Percentiles rank a stretch among this genome's conserved stretches.
These are phyloP conservation scores for Phoebastria nigripes DNA, from an alignment of 2,797 vertebrate genomes.

Conservation along the genomic window DNA sequence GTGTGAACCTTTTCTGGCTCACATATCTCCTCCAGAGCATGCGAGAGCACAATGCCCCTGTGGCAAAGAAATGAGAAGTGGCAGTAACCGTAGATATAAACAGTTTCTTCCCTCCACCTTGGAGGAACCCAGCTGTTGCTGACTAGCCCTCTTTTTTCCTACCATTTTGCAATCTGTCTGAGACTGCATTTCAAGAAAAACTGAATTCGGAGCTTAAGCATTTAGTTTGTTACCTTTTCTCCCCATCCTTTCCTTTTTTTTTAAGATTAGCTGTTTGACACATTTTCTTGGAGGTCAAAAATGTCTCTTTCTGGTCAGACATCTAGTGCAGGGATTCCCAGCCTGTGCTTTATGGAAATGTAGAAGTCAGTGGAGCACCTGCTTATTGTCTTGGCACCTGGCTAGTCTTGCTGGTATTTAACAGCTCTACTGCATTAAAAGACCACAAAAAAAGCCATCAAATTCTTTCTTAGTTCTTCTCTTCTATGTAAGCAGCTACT, in stretches of 20 bases:
- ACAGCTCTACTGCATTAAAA: not conserved
- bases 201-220: not conserved
- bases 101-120: not conserved
- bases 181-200: not conserved
- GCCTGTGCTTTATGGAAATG: not conserved
- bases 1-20: not conserved
- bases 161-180: not conserved
- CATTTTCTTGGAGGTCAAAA: not conserved
- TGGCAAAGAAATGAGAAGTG: not conserved
- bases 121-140: not conserved
- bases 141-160: not conserved
- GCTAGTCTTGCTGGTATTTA: not conserved
- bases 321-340: not conserved
- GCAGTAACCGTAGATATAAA: not conserved
- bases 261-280: not conserved
- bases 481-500: not conserved
- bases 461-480: not conserved
- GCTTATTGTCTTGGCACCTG: not conserved
- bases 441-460: not conserved
- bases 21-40: not conserved
- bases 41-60: not conserved
- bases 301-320: not conserved
- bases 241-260: not conserved
- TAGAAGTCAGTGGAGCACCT: not conserved
- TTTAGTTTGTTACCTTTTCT: not conserved